Base-by-base conservation (phyloP, 1,140 invertebrate genomes). In the Drosophila navojoa region DNA sequence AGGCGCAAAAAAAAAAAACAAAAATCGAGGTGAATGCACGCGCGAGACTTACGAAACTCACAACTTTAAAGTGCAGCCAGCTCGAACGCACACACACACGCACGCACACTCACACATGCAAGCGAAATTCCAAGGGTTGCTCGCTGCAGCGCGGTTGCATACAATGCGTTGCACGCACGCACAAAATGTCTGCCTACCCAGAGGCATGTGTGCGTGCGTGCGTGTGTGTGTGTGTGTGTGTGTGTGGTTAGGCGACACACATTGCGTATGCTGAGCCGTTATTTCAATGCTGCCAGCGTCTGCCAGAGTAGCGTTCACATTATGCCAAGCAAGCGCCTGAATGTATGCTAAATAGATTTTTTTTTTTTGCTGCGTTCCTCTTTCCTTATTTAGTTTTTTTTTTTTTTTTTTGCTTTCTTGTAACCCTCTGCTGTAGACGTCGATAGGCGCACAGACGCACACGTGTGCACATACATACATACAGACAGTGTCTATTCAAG, bases 321-420 rank as follows among this genome's bases (percentile, higher is more conserved):
- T 84, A 84, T 85, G 77, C 77, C 81, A 85, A 69, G 77, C 70
- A 49, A 75, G 69, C 81, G 81, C 87, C 81, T 71, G 81, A 90
- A 90, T 78, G 87, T 90, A 90, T 90, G 87, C 86, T 90, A 90
- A 90, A 90, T 90, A 90, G 62, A 86, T 73, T 90, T 90, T 90
- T 90, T 90, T 90, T 90, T 90, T 85, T 75, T 50, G 54, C 64
- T 49, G 60, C 19, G 27, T 64, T 60, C 71, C 55, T 55, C 22
- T 50, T 32, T 9, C 32, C 19, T 22, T 29, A 5, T 4, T n/a
- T n/a, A n/a, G n/a, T n/a, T 32, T 5, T 32, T 32, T 3, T 6
- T 32, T 38, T 45, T 54, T 57, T 35, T 15, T 44, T 15, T 10
- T 53, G 45, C 53, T 15, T 45, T 58, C 49, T 59, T 55, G 73